Conservation (phyloP, 2,113 vertebrate genomes). For the Hystrix brachyura region DNA sequence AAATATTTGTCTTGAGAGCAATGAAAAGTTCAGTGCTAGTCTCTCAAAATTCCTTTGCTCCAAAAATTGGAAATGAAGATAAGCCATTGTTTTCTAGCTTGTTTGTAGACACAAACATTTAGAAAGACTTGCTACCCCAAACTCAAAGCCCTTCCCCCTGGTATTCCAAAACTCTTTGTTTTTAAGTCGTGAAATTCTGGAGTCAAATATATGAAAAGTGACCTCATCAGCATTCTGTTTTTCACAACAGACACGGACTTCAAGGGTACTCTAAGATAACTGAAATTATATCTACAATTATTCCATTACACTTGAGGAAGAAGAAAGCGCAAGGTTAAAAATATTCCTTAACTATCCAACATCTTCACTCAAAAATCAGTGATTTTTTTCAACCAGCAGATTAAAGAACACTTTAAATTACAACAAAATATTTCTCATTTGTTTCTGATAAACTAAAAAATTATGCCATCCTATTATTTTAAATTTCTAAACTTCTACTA, state of each 20-base stretch:
- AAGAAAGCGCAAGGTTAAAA: conserved; percentile 21
- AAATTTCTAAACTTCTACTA: conserved; percentile 26
- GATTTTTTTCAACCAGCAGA: not conserved
- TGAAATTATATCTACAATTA: not conserved
- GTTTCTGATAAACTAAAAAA: conserved; percentile 15
- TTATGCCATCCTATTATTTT: conserved; percentile 38
- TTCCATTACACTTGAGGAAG: not conserved
- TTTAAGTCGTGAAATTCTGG: conserved; percentile 53
- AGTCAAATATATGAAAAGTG: not conserved
- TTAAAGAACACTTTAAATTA: conserved; percentile 23
- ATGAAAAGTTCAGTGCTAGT: not conserved
- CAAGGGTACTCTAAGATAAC: not conserved
- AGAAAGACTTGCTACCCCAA: not conserved
- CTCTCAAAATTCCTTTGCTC: not conserved
- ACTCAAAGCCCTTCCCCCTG: not conserved
- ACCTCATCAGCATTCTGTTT: conserved; percentile 32
- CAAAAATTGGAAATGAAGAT: conserved; percentile 27
- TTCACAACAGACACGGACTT: conserved; percentile 30
- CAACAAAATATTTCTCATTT: not conserved
- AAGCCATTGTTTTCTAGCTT: conserved; percentile 29
- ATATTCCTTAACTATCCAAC: conserved; percentile 18
- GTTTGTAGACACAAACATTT: not conserved
- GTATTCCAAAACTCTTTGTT: not conserved
- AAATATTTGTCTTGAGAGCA: conserved; percentile 30
- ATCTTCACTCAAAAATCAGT: not conserved